These are phyloP conservation scores for Parus major DNA, from an alignment of 2,113 vertebrate species.

Conservation along the genomic window DNA sequence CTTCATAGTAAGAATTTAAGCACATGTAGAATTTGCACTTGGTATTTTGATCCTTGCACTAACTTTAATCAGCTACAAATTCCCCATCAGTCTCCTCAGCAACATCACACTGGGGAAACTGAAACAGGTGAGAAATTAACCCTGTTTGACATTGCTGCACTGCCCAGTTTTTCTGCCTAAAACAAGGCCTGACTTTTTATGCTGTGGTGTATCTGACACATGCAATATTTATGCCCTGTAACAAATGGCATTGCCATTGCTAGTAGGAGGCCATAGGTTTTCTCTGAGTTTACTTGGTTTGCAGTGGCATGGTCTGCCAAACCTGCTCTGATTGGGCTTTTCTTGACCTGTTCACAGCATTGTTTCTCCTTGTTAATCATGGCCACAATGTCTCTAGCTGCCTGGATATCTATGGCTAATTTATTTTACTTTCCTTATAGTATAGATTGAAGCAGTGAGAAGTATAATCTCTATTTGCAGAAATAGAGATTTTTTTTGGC, in stretches of 20 bases:
- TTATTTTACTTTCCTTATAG: neutral
- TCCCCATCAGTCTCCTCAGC: neutral
- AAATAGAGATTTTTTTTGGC: neutral
- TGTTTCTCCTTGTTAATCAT: neutral
- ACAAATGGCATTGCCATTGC: neutral
- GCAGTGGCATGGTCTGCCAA: neutral
- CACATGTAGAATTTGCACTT: neutral
- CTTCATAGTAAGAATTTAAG: neutral
- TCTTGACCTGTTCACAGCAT: neutral
- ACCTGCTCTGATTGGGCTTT: neutral
- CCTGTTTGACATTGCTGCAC: neutral
- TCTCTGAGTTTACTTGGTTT: neutral
- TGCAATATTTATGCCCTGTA: neutral
- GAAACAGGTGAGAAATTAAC: neutral
- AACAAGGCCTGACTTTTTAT: neutral
- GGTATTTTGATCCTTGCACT: neutral
- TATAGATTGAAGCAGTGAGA: neutral
- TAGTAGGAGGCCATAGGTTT: fast-evolving
- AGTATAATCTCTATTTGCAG: neutral
- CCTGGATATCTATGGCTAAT: fast-evolving
- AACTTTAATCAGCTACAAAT: neutral
- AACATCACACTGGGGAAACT: neutral
- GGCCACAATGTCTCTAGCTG: neutral
- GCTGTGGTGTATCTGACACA: neutral
- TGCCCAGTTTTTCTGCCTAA: neutral